A percentile compares a stretch with the other conserved stretches of the same genome.
phyloP scores from a whole-genome alignment of 2,888 invertebrate genomes.

The Adela reaumurella region DNA sequence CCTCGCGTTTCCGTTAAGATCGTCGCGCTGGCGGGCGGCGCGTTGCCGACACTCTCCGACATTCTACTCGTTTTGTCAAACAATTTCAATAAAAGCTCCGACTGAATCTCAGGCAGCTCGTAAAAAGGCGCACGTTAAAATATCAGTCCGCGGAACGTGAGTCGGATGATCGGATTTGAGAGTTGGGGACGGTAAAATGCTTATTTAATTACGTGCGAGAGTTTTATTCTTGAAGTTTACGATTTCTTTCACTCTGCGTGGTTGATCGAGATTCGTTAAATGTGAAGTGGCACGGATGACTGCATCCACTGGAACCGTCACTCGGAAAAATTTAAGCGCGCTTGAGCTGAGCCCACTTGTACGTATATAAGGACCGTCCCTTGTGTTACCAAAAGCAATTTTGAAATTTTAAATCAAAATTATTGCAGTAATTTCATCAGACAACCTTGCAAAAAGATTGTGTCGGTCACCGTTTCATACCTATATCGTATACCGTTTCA shows the following conservation, averaged over 20 bases:
- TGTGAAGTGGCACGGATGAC: no score
- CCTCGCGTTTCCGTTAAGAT: neutral
- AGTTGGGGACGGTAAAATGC: neutral
- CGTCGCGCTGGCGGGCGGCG: neutral
- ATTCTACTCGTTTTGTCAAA: neutral
- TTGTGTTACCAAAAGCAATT: no score
- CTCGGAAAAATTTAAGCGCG: no score
- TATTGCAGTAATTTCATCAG: no score
- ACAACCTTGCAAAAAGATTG: no score
- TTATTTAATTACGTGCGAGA: neutral
- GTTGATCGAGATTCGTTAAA: no score
- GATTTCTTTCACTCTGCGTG: neutral
- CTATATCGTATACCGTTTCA: no score
- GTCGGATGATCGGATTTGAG: neutral
- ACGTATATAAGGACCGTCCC: no score
- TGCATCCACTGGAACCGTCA: no score
- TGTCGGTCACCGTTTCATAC: no score
- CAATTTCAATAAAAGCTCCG: neutral
- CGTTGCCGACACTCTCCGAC: neutral
- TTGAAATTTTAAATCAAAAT: no score
- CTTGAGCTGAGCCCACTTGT: no score
- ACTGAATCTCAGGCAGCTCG: neutral
- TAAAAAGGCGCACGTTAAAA: neutral
- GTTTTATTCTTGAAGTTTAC: neutral
- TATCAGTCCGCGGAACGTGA: neutral